These are phyloP conservation scores for Danaus chrysippus DNA, from an alignment of 2,888 invertebrate species.

Conservation along the genomic window DNA sequence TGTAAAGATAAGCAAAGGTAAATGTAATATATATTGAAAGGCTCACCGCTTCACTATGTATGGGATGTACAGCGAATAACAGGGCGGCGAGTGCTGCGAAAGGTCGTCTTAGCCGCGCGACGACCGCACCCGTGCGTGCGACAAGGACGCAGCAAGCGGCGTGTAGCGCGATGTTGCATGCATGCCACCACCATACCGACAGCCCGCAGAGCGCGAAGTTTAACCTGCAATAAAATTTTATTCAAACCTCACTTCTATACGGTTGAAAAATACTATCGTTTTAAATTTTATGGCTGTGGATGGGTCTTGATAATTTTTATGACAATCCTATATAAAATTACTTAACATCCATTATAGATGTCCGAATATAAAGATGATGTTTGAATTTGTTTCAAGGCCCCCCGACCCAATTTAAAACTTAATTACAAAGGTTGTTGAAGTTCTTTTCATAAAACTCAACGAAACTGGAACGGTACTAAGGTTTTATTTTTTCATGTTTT, in stretches of 20 bases:
- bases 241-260: neutral
- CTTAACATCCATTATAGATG: too few species aligned
- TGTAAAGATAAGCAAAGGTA: neutral
- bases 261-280: neutral
- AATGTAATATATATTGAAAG: neutral
- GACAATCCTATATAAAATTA: too few species aligned
- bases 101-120: conserved; percentile 83
- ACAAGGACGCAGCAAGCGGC: conserved; percentile 85
- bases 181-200: conserved; percentile 88
- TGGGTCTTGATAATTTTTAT: neutral
- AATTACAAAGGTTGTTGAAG: too few species aligned
- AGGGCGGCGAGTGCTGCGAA: conserved; percentile 86
- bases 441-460: neutral
- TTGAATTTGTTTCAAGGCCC: too few species aligned
- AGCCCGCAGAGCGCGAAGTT: conserved; percentile 86
- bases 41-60: conserved; percentile 94
- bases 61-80: conserved; percentile 91
- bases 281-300: neutral
- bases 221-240: conserved; percentile 76
- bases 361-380: too few species aligned
- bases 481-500: neutral
- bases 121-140: conserved; percentile 82
- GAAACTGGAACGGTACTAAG: neutral
- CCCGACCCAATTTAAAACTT: too few species aligned
- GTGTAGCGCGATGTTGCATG: conserved; percentile 87